Conservation (phyloP, 23 tunicate genomes). For the Corella eumyota region DNA sequence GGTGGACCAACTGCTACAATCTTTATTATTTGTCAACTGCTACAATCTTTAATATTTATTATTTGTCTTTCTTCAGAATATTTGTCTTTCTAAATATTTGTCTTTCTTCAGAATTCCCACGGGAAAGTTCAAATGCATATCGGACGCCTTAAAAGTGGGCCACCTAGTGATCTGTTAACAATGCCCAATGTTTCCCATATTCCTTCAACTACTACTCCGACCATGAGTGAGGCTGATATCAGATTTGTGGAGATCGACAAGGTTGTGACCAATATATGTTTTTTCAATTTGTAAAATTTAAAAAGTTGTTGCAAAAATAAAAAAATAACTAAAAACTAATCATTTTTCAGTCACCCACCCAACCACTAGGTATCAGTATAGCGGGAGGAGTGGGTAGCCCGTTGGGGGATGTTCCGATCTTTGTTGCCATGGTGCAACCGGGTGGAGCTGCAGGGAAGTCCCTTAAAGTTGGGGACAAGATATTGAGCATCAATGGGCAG, state of each 20-base stretch:
- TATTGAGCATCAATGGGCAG: conserved; percentile 85
- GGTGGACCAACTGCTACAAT: no score
- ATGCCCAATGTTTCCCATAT: conserved; percentile 8
- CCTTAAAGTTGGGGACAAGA: conserved; percentile 72
- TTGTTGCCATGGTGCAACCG: conserved; percentile 75
- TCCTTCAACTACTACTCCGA: background rate
- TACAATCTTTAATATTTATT: no score
- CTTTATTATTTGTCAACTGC: no score
- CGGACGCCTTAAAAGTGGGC: conserved; percentile 30
- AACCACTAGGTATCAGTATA: conserved; percentile 90
- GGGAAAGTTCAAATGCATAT: conserved; percentile 34
- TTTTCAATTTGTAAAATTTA: no score
- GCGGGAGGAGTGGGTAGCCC: conserved; percentile 97
- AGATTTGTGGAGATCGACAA: conserved; percentile 73
- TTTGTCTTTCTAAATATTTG: no score
- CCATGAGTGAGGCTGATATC: conserved; percentile 13
- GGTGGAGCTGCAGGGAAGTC: conserved; percentile 60
- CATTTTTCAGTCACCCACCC: conserved; percentile 24
- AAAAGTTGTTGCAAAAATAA: no score
- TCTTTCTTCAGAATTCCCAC: conserved; percentile 27
- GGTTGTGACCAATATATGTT: no score
- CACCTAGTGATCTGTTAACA: conserved; percentile 23
- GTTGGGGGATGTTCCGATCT: conserved; percentile 95
- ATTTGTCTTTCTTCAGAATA: no score
- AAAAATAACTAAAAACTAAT: no score